Evolutionary conservation across 2,888 invertebrate species (phyloP), one percentile per base, ranked within the genome.

Genomic region (Drosophila monieri): DNA sequence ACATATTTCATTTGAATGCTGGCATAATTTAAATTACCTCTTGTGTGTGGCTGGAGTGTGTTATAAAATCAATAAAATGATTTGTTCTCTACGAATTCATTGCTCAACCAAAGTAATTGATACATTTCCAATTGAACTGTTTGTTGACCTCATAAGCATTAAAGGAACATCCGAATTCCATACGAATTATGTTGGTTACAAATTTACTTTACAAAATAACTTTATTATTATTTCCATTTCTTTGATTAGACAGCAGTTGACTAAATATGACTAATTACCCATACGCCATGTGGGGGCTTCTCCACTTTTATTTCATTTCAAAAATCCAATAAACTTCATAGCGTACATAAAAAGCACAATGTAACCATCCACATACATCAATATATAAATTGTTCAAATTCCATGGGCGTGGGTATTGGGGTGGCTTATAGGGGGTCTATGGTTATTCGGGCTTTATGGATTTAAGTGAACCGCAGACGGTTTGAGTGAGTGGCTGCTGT

Each of bases 231-330:
- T 10, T 35, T 21, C 30, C 53, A 44, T 14, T 15, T 43, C 30
- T 49, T 55, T 55, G 53, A 62, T 64, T 72, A 54, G 61, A 47
- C 61, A 43, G 39, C 41, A 15, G 10, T 18, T 46, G n/a, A 27
- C 15, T 43, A 48, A 61, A 56, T 64, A 49, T 65, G 56, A 71
- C 84, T 79, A 83, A 79, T 83, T 83, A 67, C 70, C 55, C 53
- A 72, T 69, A 71, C 80, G 76, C 41, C 64, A n/a, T 68, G 79
- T 73, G 78, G 80, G 46, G 18, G 37, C n/a, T 64, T 43, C 44
- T 39, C 10, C 5, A 15, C n/a, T 15, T 57, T 57, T 35, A 48
- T 23, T 25, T 43, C 6, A 6, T 49, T 25, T 15, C 25, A 23
- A 46, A 52, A 61, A 67, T 60, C 35, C 57, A 72, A 80, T 61